Conservation (phyloP, 2,797 vertebrate genomes). For the Sebastes vulpes region DNA sequence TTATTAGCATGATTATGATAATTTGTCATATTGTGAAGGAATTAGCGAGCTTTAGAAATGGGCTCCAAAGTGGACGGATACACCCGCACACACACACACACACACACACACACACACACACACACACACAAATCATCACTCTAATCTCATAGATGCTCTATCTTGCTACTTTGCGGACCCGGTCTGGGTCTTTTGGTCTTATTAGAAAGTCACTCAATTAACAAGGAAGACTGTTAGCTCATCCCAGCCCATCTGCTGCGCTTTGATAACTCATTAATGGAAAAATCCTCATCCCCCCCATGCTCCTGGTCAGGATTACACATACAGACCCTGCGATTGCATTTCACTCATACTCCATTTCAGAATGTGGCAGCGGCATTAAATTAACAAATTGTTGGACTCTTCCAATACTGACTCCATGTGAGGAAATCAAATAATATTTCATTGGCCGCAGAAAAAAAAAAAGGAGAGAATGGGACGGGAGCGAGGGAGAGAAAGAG, state of each 20-base stretch:
- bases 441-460: conserved; percentile 59
- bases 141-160: conserved; percentile 64
- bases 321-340: conserved; percentile 68
- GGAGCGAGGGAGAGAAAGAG: conserved; percentile 41
- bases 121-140: conserved; percentile 21
- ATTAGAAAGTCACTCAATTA: conserved; percentile 85
- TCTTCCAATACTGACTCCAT: conserved; percentile 63
- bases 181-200: conserved; percentile 72
- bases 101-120: not conserved
- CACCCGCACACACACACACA: not conserved
- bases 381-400: conserved; percentile 75
- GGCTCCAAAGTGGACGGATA: conserved; percentile 25
- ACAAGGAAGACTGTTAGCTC: conserved; percentile 78
- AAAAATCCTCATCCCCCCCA: conserved; percentile 74
- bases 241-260: conserved; percentile 82
- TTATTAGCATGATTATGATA: conserved; percentile 39
- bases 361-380: conserved; percentile 72
- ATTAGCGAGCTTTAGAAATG: conserved; percentile 54
- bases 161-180: conserved; percentile 64
- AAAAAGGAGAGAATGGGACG: conserved; percentile 18
- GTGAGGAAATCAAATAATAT: conserved; percentile 74
- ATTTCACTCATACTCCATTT: conserved; percentile 75
- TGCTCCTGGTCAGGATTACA: conserved; percentile 84
- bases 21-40: conserved; percentile 51
- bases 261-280: conserved; percentile 88